Conservation (phyloP, 2,113 vertebrate genomes). For the Chaetura pelagica region DNA sequence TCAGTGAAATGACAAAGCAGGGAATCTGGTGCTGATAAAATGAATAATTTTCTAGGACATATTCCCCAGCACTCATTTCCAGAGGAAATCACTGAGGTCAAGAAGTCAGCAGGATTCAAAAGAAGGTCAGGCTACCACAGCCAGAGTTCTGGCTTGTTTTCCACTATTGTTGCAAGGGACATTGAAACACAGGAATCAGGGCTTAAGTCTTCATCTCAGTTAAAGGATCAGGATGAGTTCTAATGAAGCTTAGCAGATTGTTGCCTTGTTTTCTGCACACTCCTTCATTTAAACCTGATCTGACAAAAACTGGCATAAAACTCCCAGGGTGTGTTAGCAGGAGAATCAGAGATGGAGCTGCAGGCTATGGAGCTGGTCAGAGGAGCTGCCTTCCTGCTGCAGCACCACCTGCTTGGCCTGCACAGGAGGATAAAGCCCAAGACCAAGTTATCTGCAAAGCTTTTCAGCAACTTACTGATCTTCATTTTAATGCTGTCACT, state of each 20-base stretch:
- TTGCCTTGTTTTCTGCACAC: not conserved
- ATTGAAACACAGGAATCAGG: not conserved
- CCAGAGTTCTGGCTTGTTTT: not conserved
- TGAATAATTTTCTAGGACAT: not conserved
- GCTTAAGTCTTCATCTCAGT: not conserved
- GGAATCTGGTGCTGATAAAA: not conserved
- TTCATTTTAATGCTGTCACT: not conserved
- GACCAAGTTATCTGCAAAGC: not conserved
- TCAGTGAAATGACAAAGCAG: not conserved
- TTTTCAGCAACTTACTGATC: not conserved
- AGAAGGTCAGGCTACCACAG: not conserved
- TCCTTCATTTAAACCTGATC: not conserved
- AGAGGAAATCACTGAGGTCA: not conserved
- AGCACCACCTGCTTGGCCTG: not conserved
- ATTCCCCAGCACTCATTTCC: not conserved
- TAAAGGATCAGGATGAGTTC: not conserved
- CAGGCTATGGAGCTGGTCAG: rapidly evolving
- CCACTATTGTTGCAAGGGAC: not conserved
- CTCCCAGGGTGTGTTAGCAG: not conserved
- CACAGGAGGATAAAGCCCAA: not conserved
- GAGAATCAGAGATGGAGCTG: rapidly evolving
- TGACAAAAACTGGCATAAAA: not conserved
- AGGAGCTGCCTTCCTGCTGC: not conserved
- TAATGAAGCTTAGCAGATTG: not conserved
- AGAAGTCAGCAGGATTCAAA: not conserved